A percentile compares a stretch with the other conserved stretches of the same genome.
Conservation (phyloP, 2,797 vertebrate genomes). For the Sebastes oblongus region DNA sequence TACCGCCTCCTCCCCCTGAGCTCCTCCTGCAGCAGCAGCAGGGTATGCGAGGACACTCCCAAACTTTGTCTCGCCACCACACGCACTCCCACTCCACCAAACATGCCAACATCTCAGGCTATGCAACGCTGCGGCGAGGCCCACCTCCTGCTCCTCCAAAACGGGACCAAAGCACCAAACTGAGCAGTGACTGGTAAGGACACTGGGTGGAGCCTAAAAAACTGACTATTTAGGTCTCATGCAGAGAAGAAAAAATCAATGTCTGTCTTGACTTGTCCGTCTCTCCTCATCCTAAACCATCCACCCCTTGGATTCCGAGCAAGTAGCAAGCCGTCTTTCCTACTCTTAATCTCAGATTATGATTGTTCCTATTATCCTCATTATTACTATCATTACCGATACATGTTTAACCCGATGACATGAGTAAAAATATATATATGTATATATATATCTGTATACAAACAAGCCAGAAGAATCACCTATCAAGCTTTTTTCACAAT, state of each 20-base stretch:
- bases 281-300: slow-evolving; percentile 45
- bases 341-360: slow-evolving; percentile 68
- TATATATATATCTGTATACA: slow-evolving; percentile 57
- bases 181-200: slow-evolving; percentile 91
- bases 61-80: slow-evolving; percentile 79
- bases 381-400: slow-evolving; percentile 63
- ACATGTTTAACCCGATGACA: slow-evolving; percentile 72
- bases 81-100: slow-evolving; percentile 79
- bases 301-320: slow-evolving; percentile 42
- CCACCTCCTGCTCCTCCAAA: slow-evolving; percentile 94
- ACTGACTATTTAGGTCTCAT: slow-evolving; percentile 37
- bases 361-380: slow-evolving; percentile 67
- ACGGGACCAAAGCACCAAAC: slow-evolving; percentile 98
- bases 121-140: slow-evolving; percentile 96
- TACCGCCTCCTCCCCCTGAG: slow-evolving; percentile 94
- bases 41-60: slow-evolving; percentile 80
- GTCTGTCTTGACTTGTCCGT: slow-evolving; percentile 47
- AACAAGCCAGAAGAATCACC: slow-evolving; percentile 74
- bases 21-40: slow-evolving; percentile 89
- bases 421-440: slow-evolving; percentile 44
- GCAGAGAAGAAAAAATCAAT: slow-evolving; percentile 47
- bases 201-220: slow-evolving; percentile 38
- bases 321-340: slow-evolving; percentile 61
- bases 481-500: slow-evolving; percentile 78
- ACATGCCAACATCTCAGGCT: slow-evolving; percentile 94